A percentile compares a stretch with the other conserved stretches of the same genome.
Conservation (phyloP, 2,113 vertebrate species). For the Pheucticus melanocephalus region DNA sequence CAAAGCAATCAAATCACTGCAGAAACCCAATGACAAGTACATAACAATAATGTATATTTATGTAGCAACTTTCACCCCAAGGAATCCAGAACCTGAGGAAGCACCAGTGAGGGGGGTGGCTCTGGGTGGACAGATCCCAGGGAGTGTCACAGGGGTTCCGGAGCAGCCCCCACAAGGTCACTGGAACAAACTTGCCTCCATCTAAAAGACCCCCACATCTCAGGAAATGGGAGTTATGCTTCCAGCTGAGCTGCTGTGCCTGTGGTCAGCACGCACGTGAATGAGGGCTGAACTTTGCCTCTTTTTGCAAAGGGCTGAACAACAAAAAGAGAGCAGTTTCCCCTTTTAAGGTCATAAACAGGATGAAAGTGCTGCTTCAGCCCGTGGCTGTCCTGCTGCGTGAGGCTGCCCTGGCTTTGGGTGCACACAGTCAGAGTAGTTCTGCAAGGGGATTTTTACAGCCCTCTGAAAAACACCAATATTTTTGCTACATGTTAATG, state of each 20-base stretch:
- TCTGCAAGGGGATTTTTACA: neutral
- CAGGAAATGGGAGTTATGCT: neutral
- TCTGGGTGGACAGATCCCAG: neutral
- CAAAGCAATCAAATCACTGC: neutral
- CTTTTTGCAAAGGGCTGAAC: neutral
- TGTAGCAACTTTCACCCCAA: neutral
- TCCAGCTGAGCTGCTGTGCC: neutral
- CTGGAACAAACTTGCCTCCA: neutral
- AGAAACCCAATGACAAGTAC: neutral
- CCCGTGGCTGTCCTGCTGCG: neutral
- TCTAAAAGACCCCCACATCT: neutral
- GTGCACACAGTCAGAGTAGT: neutral
- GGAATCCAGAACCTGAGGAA: neutral
- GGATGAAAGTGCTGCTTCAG: constrained; percentile 43
- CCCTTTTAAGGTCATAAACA: constrained; percentile 43
- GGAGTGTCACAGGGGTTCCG: neutral
- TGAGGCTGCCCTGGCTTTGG: neutral
- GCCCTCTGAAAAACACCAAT: neutral
- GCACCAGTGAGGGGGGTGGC: neutral
- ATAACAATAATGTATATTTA: neutral
- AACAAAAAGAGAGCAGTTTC: neutral
- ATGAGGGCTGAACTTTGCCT: constrained; percentile 38
- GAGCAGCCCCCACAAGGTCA: neutral
- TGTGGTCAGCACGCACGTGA: neutral
- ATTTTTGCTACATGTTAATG: neutral